Conservation (phyloP, 2,113 vertebrate genomes). For the Brachyhypopomus occidentalis region DNA sequence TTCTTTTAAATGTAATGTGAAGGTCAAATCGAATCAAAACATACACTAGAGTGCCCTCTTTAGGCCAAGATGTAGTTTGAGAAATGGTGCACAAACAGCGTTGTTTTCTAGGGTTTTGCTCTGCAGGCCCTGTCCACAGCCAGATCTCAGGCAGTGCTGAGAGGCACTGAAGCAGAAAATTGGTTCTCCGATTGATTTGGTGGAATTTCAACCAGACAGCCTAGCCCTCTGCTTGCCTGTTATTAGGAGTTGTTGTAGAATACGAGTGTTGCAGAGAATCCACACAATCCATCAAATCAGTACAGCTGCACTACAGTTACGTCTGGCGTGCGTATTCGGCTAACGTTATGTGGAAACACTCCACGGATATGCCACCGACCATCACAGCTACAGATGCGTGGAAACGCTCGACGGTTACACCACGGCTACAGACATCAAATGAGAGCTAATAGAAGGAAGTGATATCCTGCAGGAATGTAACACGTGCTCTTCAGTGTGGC, state of each 20-base stretch:
- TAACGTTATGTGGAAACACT: background rate
- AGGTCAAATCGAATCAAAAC: background rate
- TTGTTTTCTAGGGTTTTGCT: constrained; percentile 10
- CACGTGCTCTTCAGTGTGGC: no score
- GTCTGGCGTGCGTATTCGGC: background rate
- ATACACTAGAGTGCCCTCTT: background rate
- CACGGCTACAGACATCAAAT: no score
- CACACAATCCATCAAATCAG: background rate
- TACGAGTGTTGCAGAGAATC: background rate
- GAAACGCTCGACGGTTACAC: no score
- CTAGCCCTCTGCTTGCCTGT: background rate
- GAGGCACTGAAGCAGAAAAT: constrained; percentile 45
- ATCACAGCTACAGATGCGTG: no score
- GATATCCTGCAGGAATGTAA: no score
- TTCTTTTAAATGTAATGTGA: no score
- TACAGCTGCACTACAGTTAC: background rate
- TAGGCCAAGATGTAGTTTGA: background rate
- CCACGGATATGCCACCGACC: no score
- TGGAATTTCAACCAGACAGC: constrained; percentile 34
- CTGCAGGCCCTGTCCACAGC: background rate
- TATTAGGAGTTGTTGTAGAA: background rate
- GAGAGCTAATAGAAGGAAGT: no score
- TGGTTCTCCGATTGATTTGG: constrained; percentile 45
- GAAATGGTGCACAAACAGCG: background rate
- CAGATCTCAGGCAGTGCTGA: constrained; percentile 23